These are phyloP conservation scores for Meles meles DNA, from an alignment of 2,113 vertebrate species.

Conservation along the genomic window DNA sequence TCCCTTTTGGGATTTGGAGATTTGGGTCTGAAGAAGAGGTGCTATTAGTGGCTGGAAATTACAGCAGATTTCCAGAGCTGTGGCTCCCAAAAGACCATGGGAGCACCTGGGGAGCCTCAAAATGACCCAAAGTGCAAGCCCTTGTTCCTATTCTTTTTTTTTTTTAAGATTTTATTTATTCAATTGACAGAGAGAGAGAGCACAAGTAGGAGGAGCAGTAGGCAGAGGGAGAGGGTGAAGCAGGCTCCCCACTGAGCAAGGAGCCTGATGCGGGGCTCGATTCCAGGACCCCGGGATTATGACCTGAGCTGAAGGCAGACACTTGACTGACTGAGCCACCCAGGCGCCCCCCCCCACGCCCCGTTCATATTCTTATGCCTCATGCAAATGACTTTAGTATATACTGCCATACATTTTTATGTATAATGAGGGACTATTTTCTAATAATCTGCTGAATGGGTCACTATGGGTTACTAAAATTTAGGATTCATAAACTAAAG, in stretches of 20 bases:
- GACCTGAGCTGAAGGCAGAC: too few species aligned
- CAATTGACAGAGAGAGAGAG: too few species aligned
- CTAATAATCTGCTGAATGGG: not conserved
- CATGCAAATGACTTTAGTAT: not conserved
- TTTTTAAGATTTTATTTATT: too few species aligned
- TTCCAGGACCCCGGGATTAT: too few species aligned
- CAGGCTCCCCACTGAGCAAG: too few species aligned
- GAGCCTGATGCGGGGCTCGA: too few species aligned
- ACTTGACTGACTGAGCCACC: too few species aligned
- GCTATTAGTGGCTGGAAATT: not conserved
- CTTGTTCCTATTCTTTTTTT: not conserved
- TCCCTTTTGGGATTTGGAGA: not conserved
- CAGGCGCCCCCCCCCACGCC: not conserved
- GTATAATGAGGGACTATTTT: not conserved
- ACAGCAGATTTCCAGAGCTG: not conserved
- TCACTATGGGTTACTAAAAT: not conserved
- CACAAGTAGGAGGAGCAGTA: too few species aligned
- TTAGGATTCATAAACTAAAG: not conserved
- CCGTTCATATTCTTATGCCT: not conserved
- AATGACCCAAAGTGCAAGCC: not conserved
- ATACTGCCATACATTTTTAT: not conserved
- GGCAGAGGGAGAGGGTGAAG: too few species aligned
- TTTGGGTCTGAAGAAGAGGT: not conserved
- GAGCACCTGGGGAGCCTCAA: not conserved
- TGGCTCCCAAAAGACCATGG: not conserved